A percentile compares a stretch with the other conserved stretches of the same genome.
These are phyloP conservation scores for Sceliomorpha sp. DNA, from an alignment of 2,888 invertebrate genomes.

Conservation along the genomic window DNA sequence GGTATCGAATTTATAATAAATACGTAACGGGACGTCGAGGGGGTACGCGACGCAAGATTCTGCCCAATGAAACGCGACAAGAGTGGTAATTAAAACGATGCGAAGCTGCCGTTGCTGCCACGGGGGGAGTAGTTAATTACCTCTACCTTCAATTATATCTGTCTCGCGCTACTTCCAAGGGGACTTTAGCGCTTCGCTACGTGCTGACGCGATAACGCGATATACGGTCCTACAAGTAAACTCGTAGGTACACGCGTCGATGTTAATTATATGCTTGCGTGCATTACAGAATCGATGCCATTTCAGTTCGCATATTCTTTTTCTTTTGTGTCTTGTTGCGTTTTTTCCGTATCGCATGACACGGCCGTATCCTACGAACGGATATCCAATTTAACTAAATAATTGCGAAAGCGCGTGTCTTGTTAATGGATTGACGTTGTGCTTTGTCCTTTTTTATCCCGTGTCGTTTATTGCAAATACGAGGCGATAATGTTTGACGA, in stretches of 20 bases:
- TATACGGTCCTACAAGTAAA: constrained; percentile 35
- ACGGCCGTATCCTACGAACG: too few relatives aligned
- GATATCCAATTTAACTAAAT: too few relatives aligned
- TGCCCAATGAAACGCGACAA: constrained; percentile 74
- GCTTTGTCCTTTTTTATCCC: too few relatives aligned
- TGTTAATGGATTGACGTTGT: too few relatives aligned
- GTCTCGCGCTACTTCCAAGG: constrained; percentile 73
- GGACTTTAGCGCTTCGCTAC: constrained; percentile 61
- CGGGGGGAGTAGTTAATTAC: constrained; percentile 77
- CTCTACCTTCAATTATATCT: constrained; percentile 76
- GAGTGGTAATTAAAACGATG: constrained; percentile 75
- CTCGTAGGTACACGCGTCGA: constrained; percentile 16
- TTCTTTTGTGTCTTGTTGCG: neutral
- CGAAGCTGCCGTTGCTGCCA: constrained; percentile 59
- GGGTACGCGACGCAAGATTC: constrained; percentile 47
- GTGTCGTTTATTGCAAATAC: too few relatives aligned
- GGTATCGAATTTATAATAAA: constrained; percentile 70
- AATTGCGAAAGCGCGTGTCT: too few relatives aligned
- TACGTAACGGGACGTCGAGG: constrained; percentile 51
- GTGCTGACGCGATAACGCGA: constrained; percentile 9
- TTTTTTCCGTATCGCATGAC: neutral
- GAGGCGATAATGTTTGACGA: too few relatives aligned
- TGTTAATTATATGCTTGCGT: constrained; percentile 50
- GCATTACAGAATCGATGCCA: constrained; percentile 11
- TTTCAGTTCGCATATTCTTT: constrained; percentile 13